Conservation (phyloP, 2,797 vertebrate species). For the Clarias platycephalus region DNA sequence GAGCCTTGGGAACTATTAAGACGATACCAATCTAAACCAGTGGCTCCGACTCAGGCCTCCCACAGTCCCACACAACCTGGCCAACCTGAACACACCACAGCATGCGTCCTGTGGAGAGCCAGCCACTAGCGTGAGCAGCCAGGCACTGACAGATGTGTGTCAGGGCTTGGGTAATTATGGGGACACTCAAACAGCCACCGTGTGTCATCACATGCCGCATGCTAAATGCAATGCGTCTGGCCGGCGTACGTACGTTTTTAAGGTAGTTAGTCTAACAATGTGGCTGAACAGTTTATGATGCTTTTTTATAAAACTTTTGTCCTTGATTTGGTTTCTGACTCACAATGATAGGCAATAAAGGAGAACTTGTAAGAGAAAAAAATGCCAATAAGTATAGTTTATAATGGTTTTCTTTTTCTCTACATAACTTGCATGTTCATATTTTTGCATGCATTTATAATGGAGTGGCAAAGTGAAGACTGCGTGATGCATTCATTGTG, state of each 20-base stretch:
- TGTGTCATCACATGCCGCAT: conserved; percentile 73
- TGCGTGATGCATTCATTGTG: not conserved
- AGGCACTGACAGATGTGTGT: conserved; percentile 76
- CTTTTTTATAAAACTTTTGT: conserved; percentile 42
- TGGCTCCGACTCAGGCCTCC: conserved; percentile 79
- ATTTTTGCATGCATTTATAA: not conserved
- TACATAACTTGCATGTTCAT: not conserved
- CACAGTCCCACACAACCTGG: conserved; percentile 69
- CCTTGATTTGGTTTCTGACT: conserved; percentile 29
- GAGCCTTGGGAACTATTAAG: conserved; percentile 78
- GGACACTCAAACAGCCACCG: conserved; percentile 68
- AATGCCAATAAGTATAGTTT: not conserved
- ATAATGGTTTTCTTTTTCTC: not conserved
- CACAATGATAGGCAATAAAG: conserved; percentile 17
- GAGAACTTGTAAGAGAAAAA: not conserved
- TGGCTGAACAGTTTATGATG: conserved; percentile 33
- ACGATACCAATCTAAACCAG: conserved; percentile 79
- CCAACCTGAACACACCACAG: conserved; percentile 62
- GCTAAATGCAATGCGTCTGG: conserved; percentile 49
- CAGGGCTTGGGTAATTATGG: conserved; percentile 71
- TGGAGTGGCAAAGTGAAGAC: not conserved
- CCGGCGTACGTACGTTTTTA: conserved; percentile 27
- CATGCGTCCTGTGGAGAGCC: conserved; percentile 58
- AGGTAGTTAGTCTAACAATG: conserved; percentile 51
- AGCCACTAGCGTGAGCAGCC: conserved; percentile 72